Base-by-base conservation (phyloP, 2,113 vertebrate species). In the Capricornis sumatraensis region DNA sequence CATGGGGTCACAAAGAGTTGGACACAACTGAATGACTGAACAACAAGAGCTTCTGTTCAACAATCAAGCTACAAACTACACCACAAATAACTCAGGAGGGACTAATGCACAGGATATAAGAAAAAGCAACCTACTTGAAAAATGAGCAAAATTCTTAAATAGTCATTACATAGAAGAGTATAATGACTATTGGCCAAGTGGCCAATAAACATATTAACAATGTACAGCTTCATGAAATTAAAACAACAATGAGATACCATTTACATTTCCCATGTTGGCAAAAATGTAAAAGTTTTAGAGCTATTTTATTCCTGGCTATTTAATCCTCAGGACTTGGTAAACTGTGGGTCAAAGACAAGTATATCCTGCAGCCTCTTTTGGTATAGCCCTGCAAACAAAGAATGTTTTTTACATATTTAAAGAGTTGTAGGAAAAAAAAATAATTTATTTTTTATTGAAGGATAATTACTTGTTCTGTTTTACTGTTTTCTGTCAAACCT, bases 51-150 rank as follows among this genome's bases (percentile, higher is more conserved):
- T 79, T 95, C 25, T 92, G 28, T 82, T 84, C 9, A 53, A 25
- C 58, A 82, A 76, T 85, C 6, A 85, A 94, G n/a, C 19, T 50
- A 89, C 36, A 95, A 91, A 67, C 7, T 71, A 43, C 2, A 95
- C 52, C 8, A 58, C 50, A 58, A 57, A 76, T 89, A 85, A 74
- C 21, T 89, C 71, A 60, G 14, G 74, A 88, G 17, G 50, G n/a
- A 91, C 10, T 91, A 94, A 95, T 40, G 57, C 11, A 1, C n/a
- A 95, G 30, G 36, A 45, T 36, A 47, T 52, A 92, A 89, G 62
- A 91, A 58, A 95, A 93, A 91, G 25, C 19, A 93, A 57, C 82
- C 55, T 40, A 96, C 33, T 95, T 93, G 33, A 89, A 95, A 94
- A 95, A 74, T 94, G n/a, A 82, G 67, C 27, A 25, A 81, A 81